Evolutionary conservation across 2,888 invertebrate species (phyloP), one percentile per base, ranked within the genome.

Genomic region (Parnassius orleans): DNA sequence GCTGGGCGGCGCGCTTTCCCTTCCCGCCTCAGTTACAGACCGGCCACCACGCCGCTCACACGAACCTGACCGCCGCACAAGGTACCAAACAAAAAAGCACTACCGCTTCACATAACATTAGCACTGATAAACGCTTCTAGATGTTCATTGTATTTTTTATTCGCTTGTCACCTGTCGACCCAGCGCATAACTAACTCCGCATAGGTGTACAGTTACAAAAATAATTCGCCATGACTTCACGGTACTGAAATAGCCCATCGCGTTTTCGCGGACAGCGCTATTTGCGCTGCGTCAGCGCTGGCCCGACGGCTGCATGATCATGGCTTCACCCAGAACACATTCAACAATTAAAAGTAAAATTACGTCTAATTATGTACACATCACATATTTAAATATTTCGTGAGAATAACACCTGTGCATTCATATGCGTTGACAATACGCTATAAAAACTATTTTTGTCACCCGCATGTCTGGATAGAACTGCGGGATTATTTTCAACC

Each of bases 21-120:
- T 53, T 33, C 57, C 65, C 72, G 78, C 75, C 65, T 86, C 89
- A 91, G 91, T 91, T 72, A 88, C 85, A 89, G 86, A 77, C 83
- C 79, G 90, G 90, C 90, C 76, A 72, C 81, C 84, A 79, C 82
- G 86, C 89, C 87, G 88, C 87, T 90, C 90, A 87, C 90, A 91
- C 91, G 91, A 90, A 84, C 75, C 84, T 79, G 81, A 83, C 84
- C 77, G 90, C 90, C 87, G 87, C 87, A 88, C 84, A 90, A 91
- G 91, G 90, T 90, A 90, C 74, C 73, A 69, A 76, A 70, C 69
- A 76, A 70, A 33, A 71, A 66, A 71, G 69, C 73, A 74, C 67
- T 68, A 72, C 73, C 73, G 87, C 87, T 88, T 88, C 83, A 82
- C 78, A 78, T 86, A 86, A 85, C 84, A 81, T 77, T 71, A 71